Base-by-base conservation (phyloP, 2,888 invertebrate species). In the Drosophila nigricruria region DNA sequence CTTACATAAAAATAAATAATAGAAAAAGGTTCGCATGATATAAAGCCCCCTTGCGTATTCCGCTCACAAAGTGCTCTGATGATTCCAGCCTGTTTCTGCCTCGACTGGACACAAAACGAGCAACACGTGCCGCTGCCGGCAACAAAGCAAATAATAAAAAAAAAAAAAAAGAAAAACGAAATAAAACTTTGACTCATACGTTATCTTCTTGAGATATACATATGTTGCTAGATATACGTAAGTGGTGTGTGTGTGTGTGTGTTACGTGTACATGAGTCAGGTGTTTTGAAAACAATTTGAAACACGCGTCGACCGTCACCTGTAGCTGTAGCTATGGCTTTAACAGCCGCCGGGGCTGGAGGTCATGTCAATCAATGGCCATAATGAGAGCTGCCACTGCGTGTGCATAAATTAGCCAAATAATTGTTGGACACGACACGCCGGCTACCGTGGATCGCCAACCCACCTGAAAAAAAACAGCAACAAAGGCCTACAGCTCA, bases 401-500 rank as follows among this genome's bases (percentile, higher is more conserved):
- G 83, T 83, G 83, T 58, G 73, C 72, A 77, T 81, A 83, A 86
- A 86, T 84, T 87, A 81, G 87, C 77, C 67, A 79, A 75, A 84
- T 79, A 83, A 84, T 84, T 84, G 75, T 73, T 75, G 27, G 79
- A 74, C 81, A 79, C 68, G 67, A 75, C 60, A 73, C 45, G 68
- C 42, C 60, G 66, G 56, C 71, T 75, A 79, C 68, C 64, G 58
- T 10, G 25, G 53, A 50, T 56, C 36, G 30, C 20, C 10, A 10
- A 27, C 10, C 25, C 34, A 14, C 8, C 18, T 34, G 34, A 45
- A 43, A 47, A 36, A 64, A 38, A 50, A 43, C 36, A 30, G 58
- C n/a, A 45, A 65, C 54, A 61, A 45, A 71, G 56, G 57, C 38
- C 36, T 8, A 32, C 53, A 69, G 70, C 70, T 65, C 75, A 68